Base-by-base conservation (phyloP, 2,888 invertebrate genomes). In the Ormyrus pomaceus region DNA sequence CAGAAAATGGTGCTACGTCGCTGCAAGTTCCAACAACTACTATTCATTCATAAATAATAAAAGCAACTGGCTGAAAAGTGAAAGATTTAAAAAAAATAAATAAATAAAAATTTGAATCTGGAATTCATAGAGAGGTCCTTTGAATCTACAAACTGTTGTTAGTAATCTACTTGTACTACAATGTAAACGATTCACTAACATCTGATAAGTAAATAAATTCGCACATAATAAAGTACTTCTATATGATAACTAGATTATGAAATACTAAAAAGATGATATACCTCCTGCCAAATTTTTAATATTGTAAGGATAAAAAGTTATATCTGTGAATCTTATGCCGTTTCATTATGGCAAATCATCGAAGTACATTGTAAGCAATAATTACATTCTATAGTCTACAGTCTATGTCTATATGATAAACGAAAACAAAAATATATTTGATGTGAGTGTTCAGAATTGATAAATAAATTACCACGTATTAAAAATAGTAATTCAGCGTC, bases 291-390 rank as follows among this genome's bases (percentile, higher is more conserved):
- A 81, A 78, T 71, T 78, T 77, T 69, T 75, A 75, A 75, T 75
- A 78, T 50, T 74, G 7, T 66, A 69, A 68, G 64, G 59, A 68
- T 51, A 65, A 64, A 79, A 59, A 51, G 45, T 73, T 79, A 45
- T 71, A 72, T 66, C 76, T 79, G 76, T 79, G 65, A 76, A 68
- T 73, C 75, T 69, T 61, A 50, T 51, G 70, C 65, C 55, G 34
- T 73, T 65, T 71, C 9, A 69, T 61, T 53, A 62, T 71, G 78
- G 72, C 48, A 46, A 72, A 79, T 70, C 73, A 77, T 79, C 79
- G 74, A 79, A 79, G 19, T 79, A 77, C 61, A 77, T 73, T 34
- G n/a, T 82, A 80, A 80, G 75, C 80, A 77, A 80, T 82, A 72
- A 80, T 64, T 79, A 79, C 72, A 75, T 64, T 81, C 19, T 79